A percentile compares a stretch with the other conserved stretches of the same genome.
Evolutionary conservation across 2,113 vertebrate genomes (phyloP).

Genomic region (Amazona vittata): DNA sequence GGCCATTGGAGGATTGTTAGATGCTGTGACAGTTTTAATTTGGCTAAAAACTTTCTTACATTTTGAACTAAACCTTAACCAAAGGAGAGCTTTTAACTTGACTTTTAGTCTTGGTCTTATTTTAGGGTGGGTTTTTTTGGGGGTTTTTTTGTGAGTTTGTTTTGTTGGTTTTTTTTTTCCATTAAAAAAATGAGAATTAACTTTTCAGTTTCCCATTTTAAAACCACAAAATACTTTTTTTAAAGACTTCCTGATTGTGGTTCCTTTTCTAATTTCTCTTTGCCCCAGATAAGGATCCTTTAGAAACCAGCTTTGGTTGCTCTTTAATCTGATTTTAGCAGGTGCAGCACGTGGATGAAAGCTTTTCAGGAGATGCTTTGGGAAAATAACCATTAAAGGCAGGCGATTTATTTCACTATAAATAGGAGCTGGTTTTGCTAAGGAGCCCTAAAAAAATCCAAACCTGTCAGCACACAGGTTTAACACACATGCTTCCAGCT

Average conservation of each 20-base stretch:
- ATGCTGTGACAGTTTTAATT: not conserved
- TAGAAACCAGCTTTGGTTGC: constrained; percentile 18
- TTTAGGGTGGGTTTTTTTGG: not conserved
- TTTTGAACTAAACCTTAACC: not conserved
- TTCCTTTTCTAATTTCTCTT: not conserved
- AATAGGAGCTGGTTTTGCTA: not conserved
- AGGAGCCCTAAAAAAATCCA: not conserved
- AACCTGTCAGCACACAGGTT: not conserved
- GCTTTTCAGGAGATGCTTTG: constrained; percentile 51
- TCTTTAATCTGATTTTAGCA: constrained; percentile 64
- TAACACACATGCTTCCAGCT: not conserved
- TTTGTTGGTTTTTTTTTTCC: not conserved
- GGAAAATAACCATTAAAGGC: constrained; percentile 49
- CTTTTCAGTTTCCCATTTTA: not conserved
- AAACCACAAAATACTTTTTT: not conserved
- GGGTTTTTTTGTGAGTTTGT: no score
- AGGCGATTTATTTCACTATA: not conserved
- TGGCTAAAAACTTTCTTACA: not conserved
- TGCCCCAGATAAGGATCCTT: not conserved
- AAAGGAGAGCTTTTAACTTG: not conserved
- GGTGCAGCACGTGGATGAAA: constrained; percentile 39
- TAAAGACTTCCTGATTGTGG: not conserved
- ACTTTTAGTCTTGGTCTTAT: not conserved
- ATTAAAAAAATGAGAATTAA: not conserved
- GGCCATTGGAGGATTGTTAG: not conserved